Percentiles rank a stretch among this genome's conserved stretches.
phyloP scores from a whole-genome alignment of 2,113 vertebrate genomes.

The Corythornis cristatus region DNA sequence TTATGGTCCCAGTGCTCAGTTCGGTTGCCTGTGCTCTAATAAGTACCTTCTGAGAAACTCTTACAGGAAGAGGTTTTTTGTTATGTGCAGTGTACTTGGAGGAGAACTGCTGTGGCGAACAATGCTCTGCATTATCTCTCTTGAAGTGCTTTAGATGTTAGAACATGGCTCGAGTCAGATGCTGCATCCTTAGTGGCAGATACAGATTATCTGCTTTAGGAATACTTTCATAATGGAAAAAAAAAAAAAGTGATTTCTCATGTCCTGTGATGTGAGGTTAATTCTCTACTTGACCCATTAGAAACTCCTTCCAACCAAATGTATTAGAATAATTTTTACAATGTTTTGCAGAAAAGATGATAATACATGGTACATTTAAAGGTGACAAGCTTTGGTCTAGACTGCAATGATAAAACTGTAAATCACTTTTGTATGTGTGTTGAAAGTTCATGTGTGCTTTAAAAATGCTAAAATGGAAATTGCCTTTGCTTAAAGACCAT shows the following conservation, averaged over 20 bases:
- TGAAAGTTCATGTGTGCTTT: background rate
- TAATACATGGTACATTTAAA: background rate
- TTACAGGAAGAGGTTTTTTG: background rate
- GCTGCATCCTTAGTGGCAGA: background rate
- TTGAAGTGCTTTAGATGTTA: background rate
- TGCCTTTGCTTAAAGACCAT: background rate
- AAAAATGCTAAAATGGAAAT: background rate
- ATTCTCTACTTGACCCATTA: background rate
- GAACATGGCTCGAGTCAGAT: background rate
- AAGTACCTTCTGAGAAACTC: background rate
- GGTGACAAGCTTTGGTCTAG: background rate
- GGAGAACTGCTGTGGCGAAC: background rate
- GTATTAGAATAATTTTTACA: background rate
- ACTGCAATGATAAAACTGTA: background rate
- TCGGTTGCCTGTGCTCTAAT: background rate
- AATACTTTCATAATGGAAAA: background rate
- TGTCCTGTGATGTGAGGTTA: background rate
- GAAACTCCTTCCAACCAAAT: background rate
- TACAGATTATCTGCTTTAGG: background rate
- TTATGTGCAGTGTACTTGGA: background rate
- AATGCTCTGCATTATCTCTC: background rate
- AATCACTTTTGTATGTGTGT: background rate
- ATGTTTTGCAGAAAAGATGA: background rate
- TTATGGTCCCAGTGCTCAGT: background rate
- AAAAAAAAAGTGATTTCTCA: background rate